phyloP scores from a whole-genome alignment of 2,888 invertebrate genomes.

The Amblyjoppa fuscipennis region DNA sequence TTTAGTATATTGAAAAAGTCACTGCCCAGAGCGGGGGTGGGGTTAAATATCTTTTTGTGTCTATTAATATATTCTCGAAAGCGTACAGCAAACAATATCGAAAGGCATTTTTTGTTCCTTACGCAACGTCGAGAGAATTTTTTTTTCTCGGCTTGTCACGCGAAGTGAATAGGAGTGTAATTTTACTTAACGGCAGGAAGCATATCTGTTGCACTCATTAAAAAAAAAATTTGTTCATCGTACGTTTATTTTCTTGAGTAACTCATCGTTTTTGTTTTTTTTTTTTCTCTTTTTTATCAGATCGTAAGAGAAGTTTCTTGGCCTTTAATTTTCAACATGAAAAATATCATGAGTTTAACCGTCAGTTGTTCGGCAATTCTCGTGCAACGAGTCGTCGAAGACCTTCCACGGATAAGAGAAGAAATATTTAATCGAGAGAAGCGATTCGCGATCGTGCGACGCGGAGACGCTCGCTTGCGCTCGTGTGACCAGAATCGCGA shows the following conservation, averaged over 20 bases:
- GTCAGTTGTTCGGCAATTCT: neutral
- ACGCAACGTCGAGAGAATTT: neutral
- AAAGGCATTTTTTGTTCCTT: neutral
- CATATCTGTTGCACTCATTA: neutral
- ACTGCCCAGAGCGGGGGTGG: neutral
- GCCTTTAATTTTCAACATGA: neutral
- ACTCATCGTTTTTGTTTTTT: neutral
- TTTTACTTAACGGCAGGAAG: neutral
- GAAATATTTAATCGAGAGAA: slow-evolving; percentile 32
- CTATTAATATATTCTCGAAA: slow-evolving; percentile 1
- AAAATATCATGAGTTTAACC: neutral
- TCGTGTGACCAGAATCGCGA: slow-evolving; percentile 36
- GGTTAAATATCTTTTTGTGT: neutral
- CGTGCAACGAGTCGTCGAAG: neutral
- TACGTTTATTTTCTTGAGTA: neutral
- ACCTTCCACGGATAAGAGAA: slow-evolving; percentile 38
- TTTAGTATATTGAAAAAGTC: slow-evolving; percentile 39
- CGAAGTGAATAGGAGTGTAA: neutral
- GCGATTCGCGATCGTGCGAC: slow-evolving; percentile 44
- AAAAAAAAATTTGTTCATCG: neutral
- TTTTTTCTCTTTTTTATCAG: neutral
- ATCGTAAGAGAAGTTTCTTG: neutral
- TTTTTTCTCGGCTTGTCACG: neutral
- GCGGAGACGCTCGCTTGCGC: slow-evolving; percentile 3
- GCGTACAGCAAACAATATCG: neutral